phyloP scores from a whole-genome alignment of 2,888 invertebrate species.

The Drosophila ustulata region DNA sequence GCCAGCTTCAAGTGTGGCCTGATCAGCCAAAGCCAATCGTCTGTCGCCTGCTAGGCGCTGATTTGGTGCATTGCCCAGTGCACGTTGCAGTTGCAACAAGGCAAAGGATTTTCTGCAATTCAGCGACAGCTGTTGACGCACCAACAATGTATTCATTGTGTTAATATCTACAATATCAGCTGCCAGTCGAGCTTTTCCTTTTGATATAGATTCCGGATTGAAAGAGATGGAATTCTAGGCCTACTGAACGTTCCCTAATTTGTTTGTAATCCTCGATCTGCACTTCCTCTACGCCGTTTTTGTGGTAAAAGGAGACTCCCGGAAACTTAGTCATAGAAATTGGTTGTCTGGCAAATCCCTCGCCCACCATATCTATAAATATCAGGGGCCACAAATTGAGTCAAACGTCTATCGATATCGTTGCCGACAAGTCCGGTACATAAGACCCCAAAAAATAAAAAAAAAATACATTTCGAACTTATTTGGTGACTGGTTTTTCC shows the following conservation, averaged over 20 bases:
- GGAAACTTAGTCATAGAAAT: slow-evolving; percentile 44
- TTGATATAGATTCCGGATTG: not conserved
- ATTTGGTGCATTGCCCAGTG: not conserved
- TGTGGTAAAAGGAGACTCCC: too few relatives aligned
- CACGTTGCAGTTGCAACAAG: slow-evolving; percentile 10
- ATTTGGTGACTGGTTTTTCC: slow-evolving; percentile 31
- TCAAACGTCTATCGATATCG: slow-evolving; percentile 41
- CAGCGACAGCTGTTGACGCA: slow-evolving; percentile 35
- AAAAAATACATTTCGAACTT: slow-evolving; percentile 18
- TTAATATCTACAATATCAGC: slow-evolving; percentile 1
- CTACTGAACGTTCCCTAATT: not conserved
- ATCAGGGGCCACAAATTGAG: slow-evolving; percentile 28
- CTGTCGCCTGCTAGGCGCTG: not conserved
- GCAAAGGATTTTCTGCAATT: slow-evolving; percentile 21
- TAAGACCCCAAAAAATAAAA: slow-evolving; percentile 35
- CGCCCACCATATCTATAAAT: slow-evolving; percentile 42
- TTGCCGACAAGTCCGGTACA: slow-evolving; percentile 24
- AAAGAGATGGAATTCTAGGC: too few relatives aligned
- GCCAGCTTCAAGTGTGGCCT: not conserved
- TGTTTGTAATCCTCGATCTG: not conserved
- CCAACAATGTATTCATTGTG: slow-evolving; percentile 48
- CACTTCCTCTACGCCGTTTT: too few relatives aligned
- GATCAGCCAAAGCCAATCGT: not conserved
- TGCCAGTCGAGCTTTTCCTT: slow-evolving; percentile 4
- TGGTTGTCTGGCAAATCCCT: slow-evolving; percentile 37